These are phyloP conservation scores for Myoxocephalus aenaeus DNA, from an alignment of 2,797 vertebrate species.

Conservation along the genomic window DNA sequence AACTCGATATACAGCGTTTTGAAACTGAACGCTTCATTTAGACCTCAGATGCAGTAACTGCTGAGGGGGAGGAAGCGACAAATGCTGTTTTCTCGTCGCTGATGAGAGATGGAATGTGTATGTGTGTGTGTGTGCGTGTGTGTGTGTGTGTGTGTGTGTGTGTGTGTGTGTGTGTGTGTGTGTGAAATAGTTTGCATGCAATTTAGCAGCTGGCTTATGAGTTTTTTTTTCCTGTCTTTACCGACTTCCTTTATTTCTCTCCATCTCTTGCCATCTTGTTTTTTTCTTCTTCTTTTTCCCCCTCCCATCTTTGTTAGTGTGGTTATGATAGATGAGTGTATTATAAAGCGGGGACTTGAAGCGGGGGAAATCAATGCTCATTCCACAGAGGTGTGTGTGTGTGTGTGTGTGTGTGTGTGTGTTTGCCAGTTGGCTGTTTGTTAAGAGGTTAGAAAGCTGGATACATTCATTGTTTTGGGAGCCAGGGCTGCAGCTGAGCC, in stretches of 20 bases:
- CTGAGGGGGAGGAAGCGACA: conserved; percentile 17
- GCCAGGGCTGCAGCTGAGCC: conserved; percentile 63
- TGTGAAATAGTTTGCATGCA: conserved; percentile 58
- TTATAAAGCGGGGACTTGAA: conserved; percentile 66
- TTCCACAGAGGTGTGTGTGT: conserved; percentile 62
- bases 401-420: conserved; percentile 27
- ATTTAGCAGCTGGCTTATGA: conserved; percentile 69
- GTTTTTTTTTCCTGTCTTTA: not conserved
- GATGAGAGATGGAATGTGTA: conserved; percentile 59
- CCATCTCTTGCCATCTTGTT: not conserved
- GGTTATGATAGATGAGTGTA: conserved; percentile 77
- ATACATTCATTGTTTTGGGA: conserved; percentile 77
- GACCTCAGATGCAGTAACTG: conserved; percentile 24
- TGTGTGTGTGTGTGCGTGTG: conserved; percentile 26
- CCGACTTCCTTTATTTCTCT: not conserved
- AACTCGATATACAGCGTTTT: conserved; percentile 10
- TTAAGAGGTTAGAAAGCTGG: conserved; percentile 65
- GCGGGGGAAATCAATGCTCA: conserved; percentile 77
- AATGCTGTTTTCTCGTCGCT: conserved; percentile 54
- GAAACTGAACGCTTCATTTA: conserved; percentile 44
- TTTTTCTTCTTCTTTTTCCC: conserved; percentile 7
- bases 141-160: conserved; percentile 33
- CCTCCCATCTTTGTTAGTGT: conserved; percentile 60
- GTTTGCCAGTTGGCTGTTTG: conserved; percentile 67
- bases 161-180: conserved; percentile 25